phyloP scores from a whole-genome alignment of 1,140 invertebrate species.

The Chironomus striatipennis region DNA sequence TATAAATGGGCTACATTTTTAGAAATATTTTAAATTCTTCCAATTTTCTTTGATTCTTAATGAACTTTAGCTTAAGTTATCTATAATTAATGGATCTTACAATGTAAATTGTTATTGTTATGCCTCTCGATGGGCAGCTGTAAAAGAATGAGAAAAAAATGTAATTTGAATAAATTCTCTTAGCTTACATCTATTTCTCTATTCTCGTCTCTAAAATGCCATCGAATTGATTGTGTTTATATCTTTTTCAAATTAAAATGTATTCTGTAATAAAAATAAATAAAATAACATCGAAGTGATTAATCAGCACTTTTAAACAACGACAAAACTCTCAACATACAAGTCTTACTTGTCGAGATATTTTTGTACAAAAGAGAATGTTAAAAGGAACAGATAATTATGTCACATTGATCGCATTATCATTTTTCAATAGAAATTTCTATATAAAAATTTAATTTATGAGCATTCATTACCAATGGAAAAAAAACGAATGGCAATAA shows the following conservation, averaged over 20 bases:
- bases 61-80: background rate
- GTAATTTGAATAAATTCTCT: background rate
- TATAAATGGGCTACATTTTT: too few relatives aligned
- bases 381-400: background rate
- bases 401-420: conserved; percentile 1
- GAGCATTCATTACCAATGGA: background rate
- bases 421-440: background rate
- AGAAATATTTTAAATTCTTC: too few relatives aligned
- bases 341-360: background rate
- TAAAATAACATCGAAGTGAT: conserved; percentile 9
- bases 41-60: too few relatives aligned
- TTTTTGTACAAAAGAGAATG: background rate
- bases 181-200: background rate
- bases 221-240: background rate
- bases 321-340: background rate
- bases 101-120: conserved; percentile 2
- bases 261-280: background rate
- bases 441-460: background rate
- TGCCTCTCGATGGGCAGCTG: background rate
- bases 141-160: background rate
- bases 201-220: background rate
- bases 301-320: background rate
- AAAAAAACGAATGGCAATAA: background rate
- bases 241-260: background rate
- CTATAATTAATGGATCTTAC: conserved; percentile 1